A percentile compares a stretch with the other conserved stretches of the same genome.
Conservation (phyloP, 2,797 vertebrate species). For the Anguilla obscura region DNA sequence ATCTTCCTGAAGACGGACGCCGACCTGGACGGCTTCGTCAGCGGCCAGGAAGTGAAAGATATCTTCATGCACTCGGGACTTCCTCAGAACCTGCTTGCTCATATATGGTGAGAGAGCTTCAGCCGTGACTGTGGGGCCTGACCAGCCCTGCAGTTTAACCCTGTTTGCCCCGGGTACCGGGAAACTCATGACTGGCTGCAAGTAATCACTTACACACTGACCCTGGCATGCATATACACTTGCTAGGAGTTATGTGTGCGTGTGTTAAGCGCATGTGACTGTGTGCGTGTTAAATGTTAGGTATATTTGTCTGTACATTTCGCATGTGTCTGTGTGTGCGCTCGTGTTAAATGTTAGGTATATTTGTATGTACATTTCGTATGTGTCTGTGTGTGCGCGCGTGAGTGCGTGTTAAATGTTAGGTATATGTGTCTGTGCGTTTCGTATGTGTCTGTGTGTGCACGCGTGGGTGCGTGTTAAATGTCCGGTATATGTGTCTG, state of each 20-base stretch:
- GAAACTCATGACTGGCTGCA: neutral
- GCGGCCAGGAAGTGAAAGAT: conserved; percentile 93
- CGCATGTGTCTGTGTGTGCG: neutral
- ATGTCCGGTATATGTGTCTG: neutral
- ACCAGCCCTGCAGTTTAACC: neutral
- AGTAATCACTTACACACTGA: neutral
- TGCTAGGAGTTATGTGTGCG: neutral
- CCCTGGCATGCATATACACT: neutral
- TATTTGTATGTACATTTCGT: neutral
- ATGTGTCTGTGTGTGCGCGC: neutral
- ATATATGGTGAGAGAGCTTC: conserved; percentile 85
- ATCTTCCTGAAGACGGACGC: conserved; percentile 94
- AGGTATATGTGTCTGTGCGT: neutral
- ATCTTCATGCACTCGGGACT: conserved; percentile 98
- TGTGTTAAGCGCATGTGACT: neutral
- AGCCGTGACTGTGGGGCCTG: neutral
- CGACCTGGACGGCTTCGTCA: conserved; percentile 93
- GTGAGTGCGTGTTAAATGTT: neutral
- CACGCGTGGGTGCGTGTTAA: neutral
- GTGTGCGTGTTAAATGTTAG: neutral
- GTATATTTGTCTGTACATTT: neutral
- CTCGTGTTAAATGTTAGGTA: neutral
- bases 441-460: neutral
- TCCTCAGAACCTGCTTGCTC: conserved; percentile 87
- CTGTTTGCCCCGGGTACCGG: neutral